Conservation (phyloP, 2,888 invertebrate genomes). For the Mesopsocus fuscifrons region DNA sequence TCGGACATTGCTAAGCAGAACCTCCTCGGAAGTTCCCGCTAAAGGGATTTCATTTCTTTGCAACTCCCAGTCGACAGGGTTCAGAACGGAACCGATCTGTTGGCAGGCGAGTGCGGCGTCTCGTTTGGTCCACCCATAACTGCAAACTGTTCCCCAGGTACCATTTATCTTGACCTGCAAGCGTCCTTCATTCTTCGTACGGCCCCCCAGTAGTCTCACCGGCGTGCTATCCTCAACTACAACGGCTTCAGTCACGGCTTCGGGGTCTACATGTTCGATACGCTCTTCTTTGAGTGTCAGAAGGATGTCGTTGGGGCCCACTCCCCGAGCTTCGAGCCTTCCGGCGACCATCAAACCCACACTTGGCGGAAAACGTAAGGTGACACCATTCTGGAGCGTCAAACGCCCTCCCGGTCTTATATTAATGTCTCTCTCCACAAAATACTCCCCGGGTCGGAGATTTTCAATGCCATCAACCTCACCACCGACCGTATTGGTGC, state of each 20-base stretch:
- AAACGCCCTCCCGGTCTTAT: slow-evolving; percentile 84
- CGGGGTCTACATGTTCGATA: slow-evolving; percentile 17
- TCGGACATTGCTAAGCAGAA: slow-evolving; percentile 65
- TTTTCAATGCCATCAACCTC: slow-evolving; percentile 83
- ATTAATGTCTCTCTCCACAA: slow-evolving; percentile 85
- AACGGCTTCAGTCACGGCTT: slow-evolving; percentile 19
- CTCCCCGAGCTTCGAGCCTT: slow-evolving; percentile 63
- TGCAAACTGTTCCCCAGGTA: slow-evolving; percentile 95
- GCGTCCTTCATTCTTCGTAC: slow-evolving; percentile 6
- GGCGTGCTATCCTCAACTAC: slow-evolving; percentile 13
- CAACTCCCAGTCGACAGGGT: slow-evolving; percentile 80
- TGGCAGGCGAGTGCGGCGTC: slow-evolving; percentile 89
- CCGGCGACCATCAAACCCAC: slow-evolving; percentile 96
- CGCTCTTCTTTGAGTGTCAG: slow-evolving; percentile 59
- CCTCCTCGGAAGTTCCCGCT: slow-evolving; percentile 55
- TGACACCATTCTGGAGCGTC: slow-evolving; percentile 73
- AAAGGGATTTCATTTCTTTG: slow-evolving; percentile 64
- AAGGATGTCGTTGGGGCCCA: slow-evolving; percentile 56
- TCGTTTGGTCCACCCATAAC: slow-evolving; percentile 83
- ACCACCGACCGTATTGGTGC: slow-evolving; percentile 60
- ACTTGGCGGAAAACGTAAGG: slow-evolving; percentile 69
- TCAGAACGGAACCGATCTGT: slow-evolving; percentile 79
- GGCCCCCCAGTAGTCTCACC: slow-evolving; percentile 17
- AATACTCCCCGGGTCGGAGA: slow-evolving; percentile 66
- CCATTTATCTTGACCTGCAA: slow-evolving; percentile 54